These are phyloP conservation scores for Sinotaia quadrata DNA, from an alignment of 2,888 invertebrate genomes.

Conservation along the genomic window DNA sequence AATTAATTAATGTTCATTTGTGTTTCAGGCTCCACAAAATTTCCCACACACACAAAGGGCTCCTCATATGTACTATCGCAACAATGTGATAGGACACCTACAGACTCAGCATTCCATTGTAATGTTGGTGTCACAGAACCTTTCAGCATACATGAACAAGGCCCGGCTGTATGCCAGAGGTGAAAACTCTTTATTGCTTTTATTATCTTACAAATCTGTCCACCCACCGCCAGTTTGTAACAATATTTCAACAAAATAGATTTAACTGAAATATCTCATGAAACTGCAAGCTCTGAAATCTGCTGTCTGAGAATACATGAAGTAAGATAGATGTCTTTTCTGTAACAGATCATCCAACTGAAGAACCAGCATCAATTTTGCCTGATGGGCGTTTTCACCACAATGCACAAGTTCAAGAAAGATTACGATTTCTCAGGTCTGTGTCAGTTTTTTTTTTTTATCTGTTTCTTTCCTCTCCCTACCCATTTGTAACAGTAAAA, in stretches of 20 bases:
- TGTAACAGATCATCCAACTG: conserved; percentile 80
- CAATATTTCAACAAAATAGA: background rate
- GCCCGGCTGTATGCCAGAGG: conserved; percentile 79
- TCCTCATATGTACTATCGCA: conserved; percentile 74
- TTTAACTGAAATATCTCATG: background rate
- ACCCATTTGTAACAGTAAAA: no score
- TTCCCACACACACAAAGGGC: conserved; percentile 67
- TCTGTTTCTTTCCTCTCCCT: no score
- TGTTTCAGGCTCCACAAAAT: conserved; percentile 68
- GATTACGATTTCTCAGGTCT: conserved; percentile 86
- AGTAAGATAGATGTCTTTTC: conserved; percentile 4
- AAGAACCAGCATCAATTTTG: conserved; percentile 78
- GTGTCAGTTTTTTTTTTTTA: background rate
- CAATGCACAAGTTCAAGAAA: conserved; percentile 91
- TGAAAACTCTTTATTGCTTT: conserved; percentile 26
- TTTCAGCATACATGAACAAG: conserved; percentile 88
- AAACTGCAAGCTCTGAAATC: background rate
- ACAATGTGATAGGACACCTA: conserved; percentile 88
- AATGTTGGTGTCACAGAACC: conserved; percentile 92
- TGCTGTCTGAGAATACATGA: background rate
- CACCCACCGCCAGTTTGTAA: no score
- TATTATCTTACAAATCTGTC: background rate
- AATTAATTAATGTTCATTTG: background rate
- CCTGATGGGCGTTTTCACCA: conserved; percentile 92
- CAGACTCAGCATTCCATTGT: conserved; percentile 94